Conservation (phyloP, 2,113 vertebrate species). For the Laticauda colubrina region DNA sequence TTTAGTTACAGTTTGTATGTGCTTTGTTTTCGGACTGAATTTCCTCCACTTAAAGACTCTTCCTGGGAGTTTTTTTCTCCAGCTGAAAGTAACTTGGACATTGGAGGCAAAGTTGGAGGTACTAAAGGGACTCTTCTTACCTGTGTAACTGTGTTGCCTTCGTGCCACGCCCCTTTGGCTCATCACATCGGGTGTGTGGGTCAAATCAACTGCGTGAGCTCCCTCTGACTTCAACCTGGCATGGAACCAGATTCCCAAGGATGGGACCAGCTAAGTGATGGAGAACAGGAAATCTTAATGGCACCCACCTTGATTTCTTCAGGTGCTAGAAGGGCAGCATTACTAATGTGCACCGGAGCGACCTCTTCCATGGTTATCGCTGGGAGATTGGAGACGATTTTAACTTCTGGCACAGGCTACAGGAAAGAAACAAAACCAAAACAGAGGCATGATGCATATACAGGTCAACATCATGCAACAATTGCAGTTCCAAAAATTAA, state of each 20-base stretch:
- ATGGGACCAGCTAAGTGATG: neutral
- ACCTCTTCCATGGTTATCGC: constrained; percentile 94
- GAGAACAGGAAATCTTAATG: neutral
- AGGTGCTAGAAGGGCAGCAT: constrained; percentile 86
- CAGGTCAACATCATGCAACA: no score
- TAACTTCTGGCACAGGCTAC: constrained; percentile 89
- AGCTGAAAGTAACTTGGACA: no score
- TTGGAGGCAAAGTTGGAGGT: no score
- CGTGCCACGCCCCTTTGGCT: no score
- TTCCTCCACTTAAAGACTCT: no score
- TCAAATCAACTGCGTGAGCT: neutral
- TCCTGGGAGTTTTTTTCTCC: no score
- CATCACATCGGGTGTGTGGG: no score
- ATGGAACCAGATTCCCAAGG: neutral
- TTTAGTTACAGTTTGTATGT: no score
- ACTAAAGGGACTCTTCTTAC: no score
- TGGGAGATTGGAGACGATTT: constrained; percentile 91
- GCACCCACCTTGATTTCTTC: constrained; percentile 89
- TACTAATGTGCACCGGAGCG: constrained; percentile 86
- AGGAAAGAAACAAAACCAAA: constrained; percentile 23
- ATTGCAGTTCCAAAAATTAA: neutral
- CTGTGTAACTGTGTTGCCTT: no score
- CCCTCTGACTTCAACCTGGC: neutral
- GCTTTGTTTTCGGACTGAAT: no score
- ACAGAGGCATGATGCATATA: neutral